These are phyloP conservation scores for Physocephala rufipes DNA, from an alignment of 2,888 invertebrate genomes.

Conservation along the genomic window DNA sequence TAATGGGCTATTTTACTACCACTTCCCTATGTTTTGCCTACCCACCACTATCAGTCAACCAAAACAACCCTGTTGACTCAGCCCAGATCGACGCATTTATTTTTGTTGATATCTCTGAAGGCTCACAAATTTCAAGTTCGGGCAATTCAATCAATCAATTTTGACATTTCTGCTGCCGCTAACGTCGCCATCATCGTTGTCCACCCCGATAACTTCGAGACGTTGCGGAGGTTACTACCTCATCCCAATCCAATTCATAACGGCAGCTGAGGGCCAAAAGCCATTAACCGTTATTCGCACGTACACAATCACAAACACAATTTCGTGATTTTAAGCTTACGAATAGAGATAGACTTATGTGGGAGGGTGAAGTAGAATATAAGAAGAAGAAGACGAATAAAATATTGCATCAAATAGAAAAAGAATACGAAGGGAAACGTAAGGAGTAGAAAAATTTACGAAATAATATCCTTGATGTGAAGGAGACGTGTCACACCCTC, in stretches of 20 bases:
- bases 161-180: conserved; percentile 55
- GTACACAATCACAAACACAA: conserved; percentile 60
- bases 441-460: too few species aligned
- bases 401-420: too few species aligned
- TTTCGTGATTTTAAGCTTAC: conserved; percentile 49
- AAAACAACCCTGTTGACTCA: neutral
- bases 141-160: conserved; percentile 65
- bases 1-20: neutral
- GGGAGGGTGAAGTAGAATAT: too few species aligned
- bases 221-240: neutral
- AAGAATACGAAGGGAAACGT: too few species aligned
- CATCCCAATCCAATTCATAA: neutral
- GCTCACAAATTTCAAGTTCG: conserved; percentile 65
- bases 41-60: neutral
- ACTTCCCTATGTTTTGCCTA: conserved; percentile 3
- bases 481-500: too few species aligned
- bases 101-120: conserved; percentile 58
- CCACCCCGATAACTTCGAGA: too few species aligned
- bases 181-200: conserved; percentile 38
- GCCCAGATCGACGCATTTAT: neutral
- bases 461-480: too few species aligned
- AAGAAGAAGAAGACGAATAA: too few species aligned
- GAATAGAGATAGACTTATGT: too few species aligned
- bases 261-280: conserved; percentile 32
- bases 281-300: conserved; percentile 60